phyloP scores from a whole-genome alignment of 1,140 invertebrate genomes.

The Philaenus spumarius region DNA sequence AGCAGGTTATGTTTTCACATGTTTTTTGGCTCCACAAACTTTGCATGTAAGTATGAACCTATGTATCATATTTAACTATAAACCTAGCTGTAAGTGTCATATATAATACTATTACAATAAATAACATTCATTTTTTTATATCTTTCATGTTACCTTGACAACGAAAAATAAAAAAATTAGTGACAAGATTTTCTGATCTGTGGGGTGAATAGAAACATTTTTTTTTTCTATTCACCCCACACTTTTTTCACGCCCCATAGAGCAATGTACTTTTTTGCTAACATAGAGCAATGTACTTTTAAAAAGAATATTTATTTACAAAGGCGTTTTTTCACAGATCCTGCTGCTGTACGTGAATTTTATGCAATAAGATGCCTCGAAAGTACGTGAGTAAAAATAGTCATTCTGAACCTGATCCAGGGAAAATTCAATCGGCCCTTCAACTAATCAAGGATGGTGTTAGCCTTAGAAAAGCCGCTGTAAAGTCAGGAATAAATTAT shows the following conservation, averaged over 20 bases:
- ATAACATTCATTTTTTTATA: no score
- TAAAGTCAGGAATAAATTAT: background rate
- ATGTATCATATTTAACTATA: no score
- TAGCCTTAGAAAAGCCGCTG: background rate
- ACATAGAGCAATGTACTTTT: no score
- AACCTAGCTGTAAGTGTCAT: background rate
- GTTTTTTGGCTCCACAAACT: background rate
- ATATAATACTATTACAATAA: no score
- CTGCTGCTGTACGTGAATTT: background rate
- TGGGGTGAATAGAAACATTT: no score
- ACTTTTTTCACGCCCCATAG: no score
- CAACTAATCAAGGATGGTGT: background rate
- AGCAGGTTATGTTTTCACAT: background rate
- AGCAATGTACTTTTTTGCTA: no score
- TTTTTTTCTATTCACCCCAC: no score
- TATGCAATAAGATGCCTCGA: background rate
- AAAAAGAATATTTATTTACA: background rate
- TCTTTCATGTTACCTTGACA: no score
- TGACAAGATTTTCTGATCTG: no score
- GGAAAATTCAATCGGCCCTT: background rate
- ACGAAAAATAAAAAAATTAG: background rate
- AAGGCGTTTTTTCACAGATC: slow-evolving; percentile 5
- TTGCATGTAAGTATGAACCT: no score
- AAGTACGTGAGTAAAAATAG: background rate
- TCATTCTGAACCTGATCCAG: background rate